Evolutionary conservation across 2,888 invertebrate genomes (phyloP).

Genomic region (Tinea pellionella): DNA sequence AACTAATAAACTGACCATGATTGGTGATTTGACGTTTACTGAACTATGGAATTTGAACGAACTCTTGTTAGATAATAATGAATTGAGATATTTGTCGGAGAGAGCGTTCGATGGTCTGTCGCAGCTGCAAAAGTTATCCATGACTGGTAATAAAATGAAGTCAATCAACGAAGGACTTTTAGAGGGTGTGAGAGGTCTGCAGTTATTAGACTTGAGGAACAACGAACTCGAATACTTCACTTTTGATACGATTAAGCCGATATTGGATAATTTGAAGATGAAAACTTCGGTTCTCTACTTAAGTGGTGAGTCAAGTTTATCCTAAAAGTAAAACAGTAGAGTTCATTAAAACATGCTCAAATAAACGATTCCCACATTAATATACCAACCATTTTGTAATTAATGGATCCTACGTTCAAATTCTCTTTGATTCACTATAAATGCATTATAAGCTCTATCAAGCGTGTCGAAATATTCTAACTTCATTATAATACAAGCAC

Average conservation of each 20-base stretch:
- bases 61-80: slow-evolving; percentile 77
- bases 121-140: slow-evolving; percentile 76
- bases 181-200: slow-evolving; percentile 77
- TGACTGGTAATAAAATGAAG: slow-evolving; percentile 82
- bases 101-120: slow-evolving; percentile 82
- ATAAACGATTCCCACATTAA: not conserved
- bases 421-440: not conserved
- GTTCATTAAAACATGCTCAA: not conserved
- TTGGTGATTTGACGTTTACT: slow-evolving; percentile 83
- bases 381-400: not conserved
- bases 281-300: slow-evolving; percentile 56
- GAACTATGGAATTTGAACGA: slow-evolving; percentile 81
- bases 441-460: not conserved
- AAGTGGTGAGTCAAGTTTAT: slow-evolving; percentile 41
- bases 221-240: slow-evolving; percentile 82
- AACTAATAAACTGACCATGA: slow-evolving; percentile 79
- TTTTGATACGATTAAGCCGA: slow-evolving; percentile 79
- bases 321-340: not conserved
- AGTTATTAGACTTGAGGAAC: slow-evolving; percentile 81
- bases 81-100: slow-evolving; percentile 78
- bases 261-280: slow-evolving; percentile 78
- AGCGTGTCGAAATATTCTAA: not conserved
- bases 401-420: not conserved
- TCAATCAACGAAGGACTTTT: slow-evolving; percentile 79
- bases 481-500: not conserved